Base-by-base conservation (phyloP, 2,888 invertebrate species). In the Megamerina dolium region DNA sequence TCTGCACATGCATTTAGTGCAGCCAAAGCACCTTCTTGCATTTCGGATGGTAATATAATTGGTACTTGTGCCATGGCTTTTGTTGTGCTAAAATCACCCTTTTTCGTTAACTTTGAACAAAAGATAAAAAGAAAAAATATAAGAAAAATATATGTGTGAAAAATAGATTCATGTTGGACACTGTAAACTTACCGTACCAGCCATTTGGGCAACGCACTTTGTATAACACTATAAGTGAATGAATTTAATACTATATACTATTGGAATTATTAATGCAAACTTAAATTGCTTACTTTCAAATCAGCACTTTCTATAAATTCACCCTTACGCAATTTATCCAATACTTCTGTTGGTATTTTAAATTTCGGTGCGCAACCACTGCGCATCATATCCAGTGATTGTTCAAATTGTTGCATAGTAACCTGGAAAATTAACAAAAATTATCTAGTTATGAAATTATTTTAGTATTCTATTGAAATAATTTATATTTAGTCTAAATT, bases 301-400 rank as follows among this genome's bases (percentile, higher is more conserved):
- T 70, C 69, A 37, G 41, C 42, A 17, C 56, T 53, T 23, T 67
- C 66, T 20, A 48, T 32, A 29, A 68, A 65, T 34, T 56, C 52
- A 1, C 68, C 70, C n/a, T 43, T 38, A 8, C 64, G 59, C 17
- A 70, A 43, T 19, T 53, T 53, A 45, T 70, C 63, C 21, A 68
- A 43, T 18, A 49, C 38, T 5, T 65, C 66, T 12, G 46, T 8
- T 0, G 60, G 41, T 4, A 68, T 46, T 54, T 69, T 68, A 31
- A 61, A 63, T 36, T 70, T 70, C 14, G 58, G 60, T 10, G 56
- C 46, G 51, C 70, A 70, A 13, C 65, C 64, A 19, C 59, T 62
- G 23, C 70, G 62, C 61, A 70, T 62, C 63, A 66, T 65, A 36
- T 68, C 64, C 52, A 70, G 49, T 3, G 68, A 66, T 21, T 59